These are phyloP conservation scores for Cyclura pinguis DNA, from an alignment of 2,797 vertebrate genomes.

Conservation along the genomic window DNA sequence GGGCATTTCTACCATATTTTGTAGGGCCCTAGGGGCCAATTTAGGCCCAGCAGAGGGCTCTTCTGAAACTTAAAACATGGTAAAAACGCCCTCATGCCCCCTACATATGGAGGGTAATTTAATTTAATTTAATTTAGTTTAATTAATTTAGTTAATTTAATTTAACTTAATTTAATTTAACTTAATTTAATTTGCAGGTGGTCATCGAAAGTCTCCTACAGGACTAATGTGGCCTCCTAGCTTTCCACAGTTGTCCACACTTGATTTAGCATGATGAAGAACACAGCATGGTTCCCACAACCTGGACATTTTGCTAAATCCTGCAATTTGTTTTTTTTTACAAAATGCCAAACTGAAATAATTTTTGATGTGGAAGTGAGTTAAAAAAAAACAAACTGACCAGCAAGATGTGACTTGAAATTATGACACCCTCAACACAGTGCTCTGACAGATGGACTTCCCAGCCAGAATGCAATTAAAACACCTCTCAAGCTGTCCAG, in stretches of 20 bases:
- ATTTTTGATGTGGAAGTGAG: neutral
- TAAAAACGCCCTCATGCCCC: too few species aligned
- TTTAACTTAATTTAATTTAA: too few species aligned
- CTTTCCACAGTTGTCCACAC: neutral
- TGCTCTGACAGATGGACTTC: constrained; percentile 28
- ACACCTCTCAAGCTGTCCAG: constrained; percentile 23
- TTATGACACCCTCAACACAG: neutral
- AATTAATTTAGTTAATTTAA: too few species aligned
- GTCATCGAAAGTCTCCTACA: too few species aligned
- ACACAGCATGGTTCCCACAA: neutral
- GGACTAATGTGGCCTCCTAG: too few species aligned
- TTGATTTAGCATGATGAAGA: neutral
- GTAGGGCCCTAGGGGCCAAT: too few species aligned
- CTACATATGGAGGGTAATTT: too few species aligned
- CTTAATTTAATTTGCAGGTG: too few species aligned
- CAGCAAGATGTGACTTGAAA: neutral
- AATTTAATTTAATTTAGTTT: too few species aligned
- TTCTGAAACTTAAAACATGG: too few species aligned
- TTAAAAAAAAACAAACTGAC: neutral
- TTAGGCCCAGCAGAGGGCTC: too few species aligned
- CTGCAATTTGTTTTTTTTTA: neutral
- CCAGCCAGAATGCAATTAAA: constrained; percentile 7
- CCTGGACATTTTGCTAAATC: neutral
- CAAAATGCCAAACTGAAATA: neutral
- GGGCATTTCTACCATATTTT: too few species aligned